phyloP scores from a whole-genome alignment of 2,888 invertebrate species.

The Yponomeuta cagnagella region DNA sequence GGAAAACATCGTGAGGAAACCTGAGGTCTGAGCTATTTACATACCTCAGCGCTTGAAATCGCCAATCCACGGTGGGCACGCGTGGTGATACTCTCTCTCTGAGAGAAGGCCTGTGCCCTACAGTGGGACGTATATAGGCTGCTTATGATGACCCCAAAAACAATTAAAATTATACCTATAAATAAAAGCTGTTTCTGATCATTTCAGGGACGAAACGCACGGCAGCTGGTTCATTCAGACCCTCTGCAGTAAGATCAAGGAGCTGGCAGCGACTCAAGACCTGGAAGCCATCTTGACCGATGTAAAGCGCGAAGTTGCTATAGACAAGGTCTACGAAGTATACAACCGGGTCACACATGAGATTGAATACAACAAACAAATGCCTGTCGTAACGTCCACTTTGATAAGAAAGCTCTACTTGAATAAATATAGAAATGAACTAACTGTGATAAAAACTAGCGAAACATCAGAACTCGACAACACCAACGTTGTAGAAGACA shows the following conservation, averaged over 20 bases:
- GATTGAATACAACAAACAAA: conserved; percentile 43
- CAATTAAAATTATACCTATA: no score
- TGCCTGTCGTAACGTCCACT: conserved; percentile 44
- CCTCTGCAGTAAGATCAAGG: conserved; percentile 46
- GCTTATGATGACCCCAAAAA: no score
- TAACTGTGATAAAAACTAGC: not conserved
- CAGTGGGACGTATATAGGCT: no score
- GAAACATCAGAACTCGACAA: not conserved
- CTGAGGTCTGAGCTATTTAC: no score
- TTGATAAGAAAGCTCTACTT: conserved; percentile 48
- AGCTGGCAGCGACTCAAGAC: conserved; percentile 36
- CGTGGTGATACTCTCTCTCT: no score
- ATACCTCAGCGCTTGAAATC: no score
- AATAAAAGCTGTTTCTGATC: no score
- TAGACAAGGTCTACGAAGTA: conserved; percentile 37
- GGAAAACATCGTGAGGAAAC: no score
- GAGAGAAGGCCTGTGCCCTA: no score
- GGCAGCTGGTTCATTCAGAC: conserved; percentile 63
- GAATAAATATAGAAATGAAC: no score
- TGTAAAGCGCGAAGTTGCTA: conserved; percentile 51
- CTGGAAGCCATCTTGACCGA: conserved; percentile 51
- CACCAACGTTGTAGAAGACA: not conserved
- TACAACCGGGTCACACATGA: conserved; percentile 35
- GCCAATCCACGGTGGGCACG: no score
- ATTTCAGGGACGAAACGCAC: conserved; percentile 36